These are phyloP conservation scores for Spilarctia lutea DNA, from an alignment of 2,888 invertebrate species.

Conservation along the genomic window DNA sequence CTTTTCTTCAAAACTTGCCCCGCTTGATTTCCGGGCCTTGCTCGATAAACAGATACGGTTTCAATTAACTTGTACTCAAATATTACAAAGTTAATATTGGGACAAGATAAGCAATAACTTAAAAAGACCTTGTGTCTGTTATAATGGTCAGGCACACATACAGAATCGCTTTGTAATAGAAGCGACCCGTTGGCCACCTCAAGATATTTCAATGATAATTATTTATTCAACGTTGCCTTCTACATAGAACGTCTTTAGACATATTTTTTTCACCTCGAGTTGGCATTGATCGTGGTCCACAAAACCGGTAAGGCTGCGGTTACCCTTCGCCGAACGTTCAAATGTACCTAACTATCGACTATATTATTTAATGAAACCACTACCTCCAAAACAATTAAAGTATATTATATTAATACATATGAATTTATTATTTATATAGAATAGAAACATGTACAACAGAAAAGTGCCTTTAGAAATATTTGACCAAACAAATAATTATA, in stretches of 20 bases:
- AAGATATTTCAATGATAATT: constrained; percentile 46
- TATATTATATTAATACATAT: constrained; percentile 31
- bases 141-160: constrained; percentile 17
- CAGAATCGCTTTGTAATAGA: constrained; percentile 22
- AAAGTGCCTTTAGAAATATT: constrained; percentile 2
- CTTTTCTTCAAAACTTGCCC: constrained; percentile 66
- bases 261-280: constrained; percentile 79
- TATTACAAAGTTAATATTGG: constrained; percentile 23
- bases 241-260: constrained; percentile 69
- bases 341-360: constrained; percentile 54
- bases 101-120: constrained; percentile 26
- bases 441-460: neutral
- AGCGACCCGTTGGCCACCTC: constrained; percentile 23
- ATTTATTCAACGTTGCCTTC: constrained; percentile 58
- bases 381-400: constrained; percentile 41
- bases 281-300: constrained; percentile 81
- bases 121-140: constrained; percentile 22
- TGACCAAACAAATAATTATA: constrained; percentile 10
- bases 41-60: constrained; percentile 29
- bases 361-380: constrained; percentile 61
- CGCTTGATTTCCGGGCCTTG: constrained; percentile 46
- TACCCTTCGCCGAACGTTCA: constrained; percentile 79
- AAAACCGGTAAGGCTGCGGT: constrained; percentile 82
- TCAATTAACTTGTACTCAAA: constrained; percentile 17
- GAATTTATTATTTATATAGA: constrained; percentile 3